These are phyloP conservation scores for Felis chaus DNA, from an alignment of 2,113 vertebrate genomes.

Conservation along the genomic window DNA sequence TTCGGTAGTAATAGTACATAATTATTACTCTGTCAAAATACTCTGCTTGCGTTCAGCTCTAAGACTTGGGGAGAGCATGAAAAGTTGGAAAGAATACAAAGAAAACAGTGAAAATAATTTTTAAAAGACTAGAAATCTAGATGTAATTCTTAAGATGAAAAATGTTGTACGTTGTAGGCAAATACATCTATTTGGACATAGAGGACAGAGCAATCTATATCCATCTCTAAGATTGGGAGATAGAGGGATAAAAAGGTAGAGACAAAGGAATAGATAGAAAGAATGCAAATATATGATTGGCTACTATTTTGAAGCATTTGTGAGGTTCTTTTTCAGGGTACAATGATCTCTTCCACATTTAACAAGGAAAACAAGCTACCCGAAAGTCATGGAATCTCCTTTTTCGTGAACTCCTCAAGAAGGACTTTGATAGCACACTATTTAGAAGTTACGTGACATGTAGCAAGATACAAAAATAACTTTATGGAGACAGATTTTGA, in stretches of 20 bases:
- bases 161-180: not conserved
- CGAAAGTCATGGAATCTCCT: not conserved
- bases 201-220: not conserved
- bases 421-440: not conserved
- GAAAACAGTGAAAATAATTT: not conserved
- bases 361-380: not conserved
- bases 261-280: not conserved
- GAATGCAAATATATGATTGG: not conserved
- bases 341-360: not conserved
- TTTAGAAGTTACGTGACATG: not conserved
- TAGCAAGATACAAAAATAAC: not conserved
- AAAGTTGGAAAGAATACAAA: not conserved
- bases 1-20: not conserved
- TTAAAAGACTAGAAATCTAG: not conserved
- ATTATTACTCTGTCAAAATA: not conserved
- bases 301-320: not conserved
- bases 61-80: not conserved
- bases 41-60: not conserved
- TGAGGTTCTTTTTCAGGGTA: not conserved
- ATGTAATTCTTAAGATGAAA: conserved; percentile 7
- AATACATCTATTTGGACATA: not conserved
- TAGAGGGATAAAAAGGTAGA: not conserved
- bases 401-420: not conserved
- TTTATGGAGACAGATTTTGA: not conserved
- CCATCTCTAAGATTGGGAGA: not conserved